phyloP scores from a whole-genome alignment of 2,113 vertebrate species.

The Euleptes europaea region DNA sequence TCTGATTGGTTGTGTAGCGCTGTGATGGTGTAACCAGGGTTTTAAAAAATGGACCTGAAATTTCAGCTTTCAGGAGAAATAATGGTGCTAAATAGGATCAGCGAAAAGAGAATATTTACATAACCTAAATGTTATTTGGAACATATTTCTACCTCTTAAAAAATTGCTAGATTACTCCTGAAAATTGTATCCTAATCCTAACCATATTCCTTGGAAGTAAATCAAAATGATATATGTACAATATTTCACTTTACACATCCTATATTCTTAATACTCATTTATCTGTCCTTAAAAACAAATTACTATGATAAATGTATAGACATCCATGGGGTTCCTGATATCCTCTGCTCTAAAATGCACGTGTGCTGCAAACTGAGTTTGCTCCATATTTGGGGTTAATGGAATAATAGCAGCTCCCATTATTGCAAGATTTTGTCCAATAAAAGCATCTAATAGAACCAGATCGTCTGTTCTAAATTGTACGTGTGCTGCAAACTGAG shows the following conservation, averaged over 20 bases:
- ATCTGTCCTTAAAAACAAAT: background rate
- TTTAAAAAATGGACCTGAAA: background rate
- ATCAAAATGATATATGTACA: background rate
- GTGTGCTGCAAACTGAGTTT: background rate
- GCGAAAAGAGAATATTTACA: background rate
- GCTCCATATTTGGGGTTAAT: background rate
- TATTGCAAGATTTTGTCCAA: no score
- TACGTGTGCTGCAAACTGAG: background rate
- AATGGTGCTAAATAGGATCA: background rate
- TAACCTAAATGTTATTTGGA: background rate
- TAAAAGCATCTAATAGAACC: no score
- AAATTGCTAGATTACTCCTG: background rate
- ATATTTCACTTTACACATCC: background rate
- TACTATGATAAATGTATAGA: background rate
- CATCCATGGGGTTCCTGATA: background rate
- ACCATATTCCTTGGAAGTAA: background rate
- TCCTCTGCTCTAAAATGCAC: background rate
- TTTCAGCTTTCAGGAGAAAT: background rate
- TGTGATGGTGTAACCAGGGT: background rate
- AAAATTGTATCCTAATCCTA: background rate
- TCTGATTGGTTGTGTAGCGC: background rate
- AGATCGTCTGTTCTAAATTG: background rate
- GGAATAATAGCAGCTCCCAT: background rate
- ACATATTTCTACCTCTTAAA: background rate
- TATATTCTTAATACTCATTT: background rate